Evolutionary conservation across 2,888 invertebrate species (phyloP), one percentile per base, ranked within the genome.

Genomic region (Campoletis raptor): DNA sequence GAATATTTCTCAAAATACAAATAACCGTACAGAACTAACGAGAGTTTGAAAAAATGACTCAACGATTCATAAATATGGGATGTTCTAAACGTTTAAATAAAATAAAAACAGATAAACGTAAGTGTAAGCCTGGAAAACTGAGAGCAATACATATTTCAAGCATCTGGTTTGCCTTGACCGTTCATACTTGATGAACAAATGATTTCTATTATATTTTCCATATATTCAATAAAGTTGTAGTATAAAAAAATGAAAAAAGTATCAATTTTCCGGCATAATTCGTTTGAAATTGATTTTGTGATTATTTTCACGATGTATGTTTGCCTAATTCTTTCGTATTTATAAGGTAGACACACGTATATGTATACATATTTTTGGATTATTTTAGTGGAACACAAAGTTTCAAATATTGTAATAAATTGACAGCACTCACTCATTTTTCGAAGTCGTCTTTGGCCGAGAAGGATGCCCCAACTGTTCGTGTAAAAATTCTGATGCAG

Each of bases 341-440:
- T n/a, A 5, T 0, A 10, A 61, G 0, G 21, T 10, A 4, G 30
- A 3, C 0, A 24, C 61, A 7, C 18, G 18, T 30, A 8, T 18
- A 8, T 18, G 2, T 9, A 9, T 36, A n/a, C 36, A 36, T 66
- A 9, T 66, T 66, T 66, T 2, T 8, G 4, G n/a, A 61, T 30
- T 61, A 30, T 24, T 57, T 12, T 12, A 24, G 57, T 24, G 12
- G 24, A 24, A 24, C 5, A 10, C 2, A 21, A 42, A 42, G 1
- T 40, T n/a, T 3, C 10, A 5, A 40, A 21, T 21, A 66, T 42
- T 30, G 9, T 24, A 61, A 45, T 64, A 24, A 45, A 72, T 78
- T 48, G 45, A 37, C 12, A 5, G 40, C 24, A 83, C 85, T 86
- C 54, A 86, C 85, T 83, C 80, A 86, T 85, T 85, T 85, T 83